These are phyloP conservation scores for Cladorhizidae sp. DNA, from an alignment of 37 sponge, comb jelly and placozoan species.

Conservation along the genomic window DNA sequence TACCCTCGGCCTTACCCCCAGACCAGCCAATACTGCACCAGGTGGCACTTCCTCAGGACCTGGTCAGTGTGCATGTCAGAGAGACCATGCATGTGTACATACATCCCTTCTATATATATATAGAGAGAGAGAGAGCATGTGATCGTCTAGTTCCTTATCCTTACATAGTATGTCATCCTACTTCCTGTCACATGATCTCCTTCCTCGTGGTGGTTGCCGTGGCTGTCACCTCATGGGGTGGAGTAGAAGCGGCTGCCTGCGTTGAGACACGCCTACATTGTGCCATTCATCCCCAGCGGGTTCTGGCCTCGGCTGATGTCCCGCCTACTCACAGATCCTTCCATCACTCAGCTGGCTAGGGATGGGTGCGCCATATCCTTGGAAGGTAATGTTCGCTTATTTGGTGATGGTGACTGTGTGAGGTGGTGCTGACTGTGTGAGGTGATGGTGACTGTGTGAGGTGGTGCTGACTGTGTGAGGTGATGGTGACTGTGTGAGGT, in stretches of 20 bases:
- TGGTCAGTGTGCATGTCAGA: constrained; percentile 44
- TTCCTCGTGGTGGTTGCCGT: too few species aligned
- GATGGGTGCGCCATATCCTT: constrained; percentile 65
- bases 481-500: too few species aligned
- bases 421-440: too few species aligned
- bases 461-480: too few species aligned
- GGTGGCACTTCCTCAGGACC: constrained; percentile 8
- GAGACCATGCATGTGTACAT: not conserved
- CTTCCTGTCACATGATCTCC: too few species aligned
- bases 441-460: too few species aligned
- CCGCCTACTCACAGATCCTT: constrained; percentile 63
- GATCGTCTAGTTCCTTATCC: too few species aligned
- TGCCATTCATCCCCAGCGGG: constrained; percentile 85
- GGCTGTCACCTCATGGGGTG: not conserved
- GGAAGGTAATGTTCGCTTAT: constrained; percentile 52
- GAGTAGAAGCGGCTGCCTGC: constrained; percentile 65
- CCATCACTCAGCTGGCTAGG: constrained; percentile 52
- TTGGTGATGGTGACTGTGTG: too few species aligned
- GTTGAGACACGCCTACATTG: constrained; percentile 44
- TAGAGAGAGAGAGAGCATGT: too few species aligned
- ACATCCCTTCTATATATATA: not conserved
- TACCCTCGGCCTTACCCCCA: constrained; percentile 76
- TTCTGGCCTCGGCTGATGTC: constrained; percentile 90
- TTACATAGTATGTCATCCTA: too few species aligned
- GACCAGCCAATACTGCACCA: constrained; percentile 50